Evolutionary conservation across 2,888 invertebrate species (phyloP), one percentile per base, ranked within the genome.

Genomic region (Oscheius sp.): DNA sequence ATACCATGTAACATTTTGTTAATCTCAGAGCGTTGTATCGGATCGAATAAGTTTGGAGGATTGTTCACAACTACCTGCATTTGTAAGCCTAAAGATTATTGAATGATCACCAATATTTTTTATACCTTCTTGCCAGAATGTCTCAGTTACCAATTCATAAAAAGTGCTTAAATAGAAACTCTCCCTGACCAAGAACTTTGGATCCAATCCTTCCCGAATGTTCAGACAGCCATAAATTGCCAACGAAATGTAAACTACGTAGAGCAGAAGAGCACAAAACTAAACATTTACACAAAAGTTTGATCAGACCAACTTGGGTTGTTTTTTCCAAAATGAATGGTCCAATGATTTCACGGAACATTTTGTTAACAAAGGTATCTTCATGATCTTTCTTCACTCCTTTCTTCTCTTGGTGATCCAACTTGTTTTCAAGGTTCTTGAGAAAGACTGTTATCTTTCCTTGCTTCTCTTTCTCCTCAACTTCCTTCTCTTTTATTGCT

Each of bases 41-140:
- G 67, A 32, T 81, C 71, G 57, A 79, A 83, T 14, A 85, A 69
- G 72, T 85, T 77, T 1, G 85, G 85, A 8, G 85, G 84, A 47
- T 77, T 77, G 56, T 80, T 84, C 36, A 85, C 80, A 2, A 85
- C 84, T 12, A 85, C 81, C 74, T 85, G 85, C 80, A 85, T 78
- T 67, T 85, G 85, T n/a, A 85, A 79, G 20, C 84, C 82, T 82
- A 38, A 49, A 78, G 45, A n/a, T 2, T 22, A n/a, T 17, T n/a
- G 2, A 0, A 22, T 47, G 36, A n/a, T 12, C 14, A 36, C 20
- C n/a, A 2, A 32, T 4, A 30, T 3, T 14, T 14, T 4, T 3
- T 9, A 2, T 12, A 80, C 82, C 85, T 74, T 85, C 85, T 62
- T 78, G 68, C 85, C 85, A 85, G 65, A 85, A 83, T 6, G 85